Conservation (phyloP, 2,888 invertebrate genomes). For the Teinopalpus imperialis region DNA sequence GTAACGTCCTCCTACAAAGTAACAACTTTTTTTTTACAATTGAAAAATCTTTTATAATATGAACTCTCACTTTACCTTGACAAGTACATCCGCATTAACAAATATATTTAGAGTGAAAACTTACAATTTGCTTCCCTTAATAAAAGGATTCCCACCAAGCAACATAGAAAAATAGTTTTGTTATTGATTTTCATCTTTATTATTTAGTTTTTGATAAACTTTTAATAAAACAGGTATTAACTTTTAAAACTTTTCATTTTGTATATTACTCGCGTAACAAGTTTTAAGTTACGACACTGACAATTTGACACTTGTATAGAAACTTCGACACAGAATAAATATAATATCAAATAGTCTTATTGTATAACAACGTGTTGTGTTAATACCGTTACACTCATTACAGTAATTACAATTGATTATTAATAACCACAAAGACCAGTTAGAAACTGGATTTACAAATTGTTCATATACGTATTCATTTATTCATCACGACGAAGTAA, state of each 20-base stretch:
- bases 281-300: conserved; percentile 4
- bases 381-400: conserved; percentile 13
- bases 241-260: conserved; percentile 48
- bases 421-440: conserved; percentile 1
- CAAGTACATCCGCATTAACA: conserved; percentile 45
- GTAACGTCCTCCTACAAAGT: no score
- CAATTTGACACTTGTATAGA: neutral
- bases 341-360: neutral
- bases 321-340: no score
- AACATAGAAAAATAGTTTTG: conserved; percentile 39
- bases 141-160: conserved; percentile 41
- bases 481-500: no score
- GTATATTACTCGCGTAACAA: conserved; percentile 20
- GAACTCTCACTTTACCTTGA: conserved; percentile 78
- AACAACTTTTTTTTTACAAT: no score
- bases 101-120: conserved; percentile 41
- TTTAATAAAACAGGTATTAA: conserved; percentile 28
- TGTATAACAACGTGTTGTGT: neutral
- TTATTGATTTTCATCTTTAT: conserved; percentile 48
- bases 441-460: no score
- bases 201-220: conserved; percentile 22
- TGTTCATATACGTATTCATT: no score
- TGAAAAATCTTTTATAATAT: conserved; percentile 9
- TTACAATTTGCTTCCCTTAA: conserved; percentile 59
- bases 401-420: conserved; percentile 1